Conservation (phyloP, 2,113 vertebrate species). For the Struthidea cinerea region DNA sequence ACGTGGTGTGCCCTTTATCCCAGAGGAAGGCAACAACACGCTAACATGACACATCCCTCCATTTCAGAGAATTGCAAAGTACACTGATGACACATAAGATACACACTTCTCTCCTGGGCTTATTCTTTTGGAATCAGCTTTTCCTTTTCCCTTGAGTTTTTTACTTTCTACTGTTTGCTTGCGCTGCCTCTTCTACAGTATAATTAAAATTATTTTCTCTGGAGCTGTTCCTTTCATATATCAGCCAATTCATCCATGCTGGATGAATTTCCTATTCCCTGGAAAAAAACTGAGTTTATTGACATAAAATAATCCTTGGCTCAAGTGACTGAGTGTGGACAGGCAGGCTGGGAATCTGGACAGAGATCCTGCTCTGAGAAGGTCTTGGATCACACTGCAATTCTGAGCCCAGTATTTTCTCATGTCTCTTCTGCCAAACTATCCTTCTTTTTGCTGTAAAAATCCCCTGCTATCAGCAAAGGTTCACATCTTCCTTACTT, state of each 20-base stretch:
- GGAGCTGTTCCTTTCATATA: neutral
- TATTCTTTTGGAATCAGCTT: neutral
- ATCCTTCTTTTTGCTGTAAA: conserved; percentile 11
- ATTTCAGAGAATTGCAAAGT: neutral
- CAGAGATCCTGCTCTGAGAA: neutral
- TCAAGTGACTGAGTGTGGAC: neutral
- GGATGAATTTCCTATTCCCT: conserved; percentile 8
- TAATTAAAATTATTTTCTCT: conserved; percentile 16
- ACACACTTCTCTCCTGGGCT: neutral
- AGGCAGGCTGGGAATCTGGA: conserved; percentile 53
- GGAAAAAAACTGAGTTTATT: conserved; percentile 13
- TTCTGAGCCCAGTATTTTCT: conserved; percentile 30
- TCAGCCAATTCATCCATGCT: neutral
- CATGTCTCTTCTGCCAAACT: neutral
- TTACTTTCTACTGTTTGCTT: conserved; percentile 20
- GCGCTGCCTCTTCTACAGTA: neutral
- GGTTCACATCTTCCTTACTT: conserved; percentile 45
- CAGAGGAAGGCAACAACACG: neutral
- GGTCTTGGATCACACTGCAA: neutral
- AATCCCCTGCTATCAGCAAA: conserved; percentile 23
- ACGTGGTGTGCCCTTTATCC: neutral
- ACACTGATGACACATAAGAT: neutral
- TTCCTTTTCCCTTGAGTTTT: conserved; percentile 12
- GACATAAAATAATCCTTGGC: conserved; percentile 48
- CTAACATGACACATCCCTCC: neutral